phyloP scores from a whole-genome alignment of 2,888 invertebrate species.

The Fabriciana adippe region DNA sequence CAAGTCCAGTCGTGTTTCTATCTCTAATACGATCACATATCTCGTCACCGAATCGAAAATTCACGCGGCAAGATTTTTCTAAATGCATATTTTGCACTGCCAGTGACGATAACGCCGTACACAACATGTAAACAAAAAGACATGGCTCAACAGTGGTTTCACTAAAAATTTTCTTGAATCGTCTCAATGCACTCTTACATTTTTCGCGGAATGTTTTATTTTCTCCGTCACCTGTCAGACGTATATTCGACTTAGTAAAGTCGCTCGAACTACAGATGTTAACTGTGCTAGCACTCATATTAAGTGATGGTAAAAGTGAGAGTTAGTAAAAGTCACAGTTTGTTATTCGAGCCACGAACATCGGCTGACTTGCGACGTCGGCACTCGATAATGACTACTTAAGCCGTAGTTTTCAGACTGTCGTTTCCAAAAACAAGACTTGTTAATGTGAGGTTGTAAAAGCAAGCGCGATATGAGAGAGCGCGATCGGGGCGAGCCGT shows the following conservation, averaged over 20 bases:
- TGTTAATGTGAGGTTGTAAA: conserved; percentile 72
- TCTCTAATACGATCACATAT: conserved; percentile 77
- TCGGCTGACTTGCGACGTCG: conserved; percentile 50
- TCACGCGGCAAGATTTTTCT: conserved; percentile 83
- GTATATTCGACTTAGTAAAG: conserved; percentile 66
- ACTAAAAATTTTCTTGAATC: conserved; percentile 60
- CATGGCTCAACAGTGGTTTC: conserved; percentile 86
- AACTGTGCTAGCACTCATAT: conserved; percentile 63
- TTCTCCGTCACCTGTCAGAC: conserved; percentile 56
- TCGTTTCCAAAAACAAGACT: conserved; percentile 74
- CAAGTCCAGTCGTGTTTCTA: conserved; percentile 70
- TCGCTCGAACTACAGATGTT: conserved; percentile 54
- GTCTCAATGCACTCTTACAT: conserved; percentile 61
- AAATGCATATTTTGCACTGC: conserved; percentile 82
- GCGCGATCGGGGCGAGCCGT: conserved; percentile 62
- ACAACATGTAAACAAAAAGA: conserved; percentile 84
- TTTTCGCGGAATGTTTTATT: conserved; percentile 61
- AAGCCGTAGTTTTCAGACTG: conserved; percentile 66
- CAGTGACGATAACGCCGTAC: conserved; percentile 84
- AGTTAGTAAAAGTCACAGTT: conserved; percentile 62
- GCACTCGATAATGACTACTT: conserved; percentile 61
- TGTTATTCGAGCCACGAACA: conserved; percentile 57
- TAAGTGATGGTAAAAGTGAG: conserved; percentile 57
- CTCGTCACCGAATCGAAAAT: conserved; percentile 74
- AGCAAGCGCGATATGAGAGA: conserved; percentile 66